phyloP scores from a whole-genome alignment of 1,140 invertebrate genomes.

The Popillia japonica region DNA sequence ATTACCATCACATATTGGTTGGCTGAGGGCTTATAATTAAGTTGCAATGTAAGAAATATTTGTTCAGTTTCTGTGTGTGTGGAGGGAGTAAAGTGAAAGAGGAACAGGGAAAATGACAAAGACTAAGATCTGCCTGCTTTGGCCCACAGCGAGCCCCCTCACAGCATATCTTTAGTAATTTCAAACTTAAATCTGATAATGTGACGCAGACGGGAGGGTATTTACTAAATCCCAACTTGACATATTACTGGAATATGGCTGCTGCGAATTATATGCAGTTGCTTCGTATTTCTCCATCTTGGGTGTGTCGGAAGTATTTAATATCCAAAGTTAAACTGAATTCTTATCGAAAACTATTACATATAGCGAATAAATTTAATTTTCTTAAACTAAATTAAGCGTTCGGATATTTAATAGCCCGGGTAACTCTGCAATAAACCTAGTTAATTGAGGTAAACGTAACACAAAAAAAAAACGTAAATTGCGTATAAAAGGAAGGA shows the following conservation, averaged over 20 bases:
- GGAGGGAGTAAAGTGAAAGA: not conserved
- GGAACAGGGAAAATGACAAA: not conserved
- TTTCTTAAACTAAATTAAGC: no score
- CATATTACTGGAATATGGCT: constrained; percentile 41
- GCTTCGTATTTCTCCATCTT: constrained; percentile 43
- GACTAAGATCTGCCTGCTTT: not conserved
- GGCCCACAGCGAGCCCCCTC: not conserved
- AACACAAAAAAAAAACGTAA: no score
- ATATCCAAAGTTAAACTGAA: constrained; percentile 49
- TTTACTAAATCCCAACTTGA: constrained; percentile 42
- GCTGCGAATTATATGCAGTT: constrained; percentile 45
- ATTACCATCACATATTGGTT: constrained; percentile 14
- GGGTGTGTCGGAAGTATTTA: constrained; percentile 43
- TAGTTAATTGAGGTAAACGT: no score
- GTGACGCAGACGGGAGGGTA: constrained; percentile 42
- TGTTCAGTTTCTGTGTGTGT: constrained; percentile 3
- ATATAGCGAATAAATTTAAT: constrained; percentile 22
- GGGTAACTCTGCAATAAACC: no score
- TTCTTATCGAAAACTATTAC: constrained; percentile 44
- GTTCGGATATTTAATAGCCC: no score
- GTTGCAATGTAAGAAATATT: constrained; percentile 11
- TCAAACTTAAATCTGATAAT: constrained; percentile 50
- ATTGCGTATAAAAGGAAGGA: no score
- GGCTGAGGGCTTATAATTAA: constrained; percentile 9
- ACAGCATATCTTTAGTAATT: constrained; percentile 45